Evolutionary conservation across 1,140 invertebrate genomes (phyloP).

Genomic region (Andrena cerasifolii): DNA sequence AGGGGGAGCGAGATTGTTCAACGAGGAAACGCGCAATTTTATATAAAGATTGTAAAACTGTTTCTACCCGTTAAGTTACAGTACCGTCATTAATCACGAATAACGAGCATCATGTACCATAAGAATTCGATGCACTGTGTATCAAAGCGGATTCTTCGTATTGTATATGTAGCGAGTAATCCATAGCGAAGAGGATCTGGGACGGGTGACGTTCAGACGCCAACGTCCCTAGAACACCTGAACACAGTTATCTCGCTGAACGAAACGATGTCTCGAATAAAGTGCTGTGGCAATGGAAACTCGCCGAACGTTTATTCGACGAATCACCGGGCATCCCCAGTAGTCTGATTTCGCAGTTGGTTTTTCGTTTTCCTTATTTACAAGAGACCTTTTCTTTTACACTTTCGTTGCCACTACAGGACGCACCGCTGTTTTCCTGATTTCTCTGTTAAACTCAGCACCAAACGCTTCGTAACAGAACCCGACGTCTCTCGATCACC

Average conservation of each 20-base stretch:
- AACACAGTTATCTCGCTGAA: constrained; percentile 33
- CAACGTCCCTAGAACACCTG: constrained; percentile 30
- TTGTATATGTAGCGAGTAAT: constrained; percentile 44
- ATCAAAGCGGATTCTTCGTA: constrained; percentile 46
- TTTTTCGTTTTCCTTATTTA: constrained; percentile 22
- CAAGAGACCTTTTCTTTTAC: constrained; percentile 20
- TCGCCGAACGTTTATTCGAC: constrained; percentile 58
- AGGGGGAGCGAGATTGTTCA: neutral
- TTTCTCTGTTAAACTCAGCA: constrained; percentile 57
- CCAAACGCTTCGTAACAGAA: constrained; percentile 41
- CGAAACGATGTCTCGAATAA: constrained; percentile 59
- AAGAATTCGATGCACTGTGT: constrained; percentile 50
- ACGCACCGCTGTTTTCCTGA: constrained; percentile 60
- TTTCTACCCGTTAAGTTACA: constrained; percentile 45
- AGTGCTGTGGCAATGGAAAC: constrained; percentile 61
- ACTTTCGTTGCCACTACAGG: constrained; percentile 52
- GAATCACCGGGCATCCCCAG: constrained; percentile 46
- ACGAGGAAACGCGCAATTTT: constrained; percentile 8
- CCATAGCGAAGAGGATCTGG: constrained; percentile 32
- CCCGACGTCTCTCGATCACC: too few relatives aligned
- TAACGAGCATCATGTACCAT: constrained; percentile 38
- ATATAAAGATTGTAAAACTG: constrained; percentile 44
- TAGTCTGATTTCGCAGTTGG: constrained; percentile 46
- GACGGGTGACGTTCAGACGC: constrained; percentile 36
- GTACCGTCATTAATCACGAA: constrained; percentile 38